Percentiles rank a stretch among this genome's conserved stretches.
These are phyloP conservation scores for Taxidea taxus DNA, from an alignment of 2,113 vertebrate genomes.

Conservation along the genomic window DNA sequence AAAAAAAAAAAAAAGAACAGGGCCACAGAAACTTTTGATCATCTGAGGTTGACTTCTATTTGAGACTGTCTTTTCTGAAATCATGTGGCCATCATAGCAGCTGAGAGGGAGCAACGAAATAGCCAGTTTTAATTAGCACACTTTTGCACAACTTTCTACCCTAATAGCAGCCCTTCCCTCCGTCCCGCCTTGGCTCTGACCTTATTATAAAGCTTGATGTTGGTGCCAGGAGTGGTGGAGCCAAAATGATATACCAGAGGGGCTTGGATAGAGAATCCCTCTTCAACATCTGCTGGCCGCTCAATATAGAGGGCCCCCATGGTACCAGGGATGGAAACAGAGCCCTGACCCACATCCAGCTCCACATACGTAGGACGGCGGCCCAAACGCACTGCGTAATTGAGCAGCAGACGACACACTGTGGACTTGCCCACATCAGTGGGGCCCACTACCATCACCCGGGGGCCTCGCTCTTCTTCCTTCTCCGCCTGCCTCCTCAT, in stretches of 20 bases:
- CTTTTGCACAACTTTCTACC: neutral
- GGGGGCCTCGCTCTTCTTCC: slow-evolving; percentile 94
- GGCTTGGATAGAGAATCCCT: slow-evolving; percentile 98
- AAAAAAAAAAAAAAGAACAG: neutral
- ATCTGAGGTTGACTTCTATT: neutral
- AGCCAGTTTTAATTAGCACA: neutral
- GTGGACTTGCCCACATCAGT: slow-evolving; percentile 98
- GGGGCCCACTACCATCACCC: slow-evolving; percentile 97
- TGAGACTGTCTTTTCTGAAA: neutral
- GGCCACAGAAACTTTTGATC: neutral
- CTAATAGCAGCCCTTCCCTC: neutral
- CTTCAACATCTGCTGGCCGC: slow-evolving; percentile 95
- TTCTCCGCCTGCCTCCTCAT: slow-evolving; percentile 96
- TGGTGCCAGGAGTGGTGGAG: slow-evolving; percentile 96
- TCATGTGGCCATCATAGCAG: neutral
- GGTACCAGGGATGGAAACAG: slow-evolving; percentile 96
- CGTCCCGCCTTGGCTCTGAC: slow-evolving; percentile 72
- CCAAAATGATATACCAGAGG: slow-evolving; percentile 98
- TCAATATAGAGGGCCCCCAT: slow-evolving; percentile 96
- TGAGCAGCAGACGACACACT: slow-evolving; percentile 91
- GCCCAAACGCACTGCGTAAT: slow-evolving; percentile 96
- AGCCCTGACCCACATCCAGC: slow-evolving; percentile 97
- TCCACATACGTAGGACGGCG: slow-evolving; percentile 96
- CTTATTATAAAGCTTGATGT: slow-evolving; percentile 99
- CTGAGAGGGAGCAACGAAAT: neutral